These are phyloP conservation scores for Pachyramphus minor DNA, from an alignment of 2,113 vertebrate genomes.

Conservation along the genomic window DNA sequence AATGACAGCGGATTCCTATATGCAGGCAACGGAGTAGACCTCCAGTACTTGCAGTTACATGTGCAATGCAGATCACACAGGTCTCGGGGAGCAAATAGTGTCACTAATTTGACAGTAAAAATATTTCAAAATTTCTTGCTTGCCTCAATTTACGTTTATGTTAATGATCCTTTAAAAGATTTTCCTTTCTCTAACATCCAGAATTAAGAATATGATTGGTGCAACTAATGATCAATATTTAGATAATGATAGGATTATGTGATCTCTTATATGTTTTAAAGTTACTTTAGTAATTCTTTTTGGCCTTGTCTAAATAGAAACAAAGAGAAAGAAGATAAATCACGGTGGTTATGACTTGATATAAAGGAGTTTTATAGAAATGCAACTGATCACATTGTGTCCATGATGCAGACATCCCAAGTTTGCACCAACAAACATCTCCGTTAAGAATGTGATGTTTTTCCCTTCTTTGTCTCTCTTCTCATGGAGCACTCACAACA, in stretches of 20 bases:
- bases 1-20: not conserved
- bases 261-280: not conserved
- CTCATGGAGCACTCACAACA: not conserved
- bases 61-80: not conserved
- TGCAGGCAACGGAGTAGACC: not conserved
- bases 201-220: not conserved
- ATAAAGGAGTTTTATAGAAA: not conserved
- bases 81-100: not conserved
- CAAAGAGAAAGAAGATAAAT: not conserved
- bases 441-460: fast-evolving
- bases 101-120: not conserved
- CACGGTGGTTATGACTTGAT: not conserved
- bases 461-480: not conserved
- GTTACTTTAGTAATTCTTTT: not conserved
- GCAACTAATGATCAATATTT: not conserved
- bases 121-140: not conserved
- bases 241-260: not conserved
- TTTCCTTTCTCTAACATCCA: not conserved
- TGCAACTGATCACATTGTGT: not conserved
- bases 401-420: not conserved
- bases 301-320: not conserved
- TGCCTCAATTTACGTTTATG: not conserved
- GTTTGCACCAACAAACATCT: not conserved
- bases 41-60: not conserved
- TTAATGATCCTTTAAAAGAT: not conserved